Conservation (phyloP, 2,113 vertebrate genomes). For the Brachypteracias leptosomus region DNA sequence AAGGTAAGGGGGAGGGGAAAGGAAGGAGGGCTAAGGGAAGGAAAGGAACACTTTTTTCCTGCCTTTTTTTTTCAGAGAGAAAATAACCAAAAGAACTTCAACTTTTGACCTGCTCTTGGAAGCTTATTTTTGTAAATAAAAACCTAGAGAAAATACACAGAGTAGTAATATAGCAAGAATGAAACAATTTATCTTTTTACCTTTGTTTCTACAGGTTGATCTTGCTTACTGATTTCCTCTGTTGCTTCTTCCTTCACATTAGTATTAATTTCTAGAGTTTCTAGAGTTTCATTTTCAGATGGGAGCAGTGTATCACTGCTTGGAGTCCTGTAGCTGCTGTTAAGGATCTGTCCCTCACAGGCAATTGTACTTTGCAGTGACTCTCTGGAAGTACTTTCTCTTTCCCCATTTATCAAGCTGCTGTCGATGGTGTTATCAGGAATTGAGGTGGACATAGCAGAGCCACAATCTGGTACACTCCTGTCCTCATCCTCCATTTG, state of each 20-base stretch:
- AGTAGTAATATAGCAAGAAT: neutral
- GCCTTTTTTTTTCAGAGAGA: neutral
- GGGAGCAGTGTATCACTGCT: neutral
- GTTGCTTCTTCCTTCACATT: slow-evolving; percentile 1
- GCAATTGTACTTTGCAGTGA: neutral
- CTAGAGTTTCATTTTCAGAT: neutral
- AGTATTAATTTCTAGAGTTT: neutral
- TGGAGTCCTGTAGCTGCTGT: slow-evolving; percentile 42
- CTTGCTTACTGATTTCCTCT: slow-evolving; percentile 48
- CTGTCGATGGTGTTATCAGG: neutral
- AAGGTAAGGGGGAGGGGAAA: no score
- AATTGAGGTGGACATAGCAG: neutral
- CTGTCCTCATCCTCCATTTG: slow-evolving; percentile 10
- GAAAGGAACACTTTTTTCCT: neutral
- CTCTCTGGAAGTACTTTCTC: neutral
- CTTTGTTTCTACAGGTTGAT: slow-evolving; percentile 65
- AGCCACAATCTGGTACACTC: neutral
- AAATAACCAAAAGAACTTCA: neutral
- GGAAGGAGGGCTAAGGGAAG: neutral
- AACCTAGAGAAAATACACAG: neutral
- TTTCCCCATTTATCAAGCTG: slow-evolving; percentile 63
- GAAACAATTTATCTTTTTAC: slow-evolving; percentile 19
- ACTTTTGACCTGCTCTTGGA: neutral
- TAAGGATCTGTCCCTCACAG: slow-evolving; percentile 9
- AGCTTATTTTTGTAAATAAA: neutral